Evolutionary conservation across 1,140 invertebrate genomes (phyloP).

Genomic region (Laupala kohalensis): DNA sequence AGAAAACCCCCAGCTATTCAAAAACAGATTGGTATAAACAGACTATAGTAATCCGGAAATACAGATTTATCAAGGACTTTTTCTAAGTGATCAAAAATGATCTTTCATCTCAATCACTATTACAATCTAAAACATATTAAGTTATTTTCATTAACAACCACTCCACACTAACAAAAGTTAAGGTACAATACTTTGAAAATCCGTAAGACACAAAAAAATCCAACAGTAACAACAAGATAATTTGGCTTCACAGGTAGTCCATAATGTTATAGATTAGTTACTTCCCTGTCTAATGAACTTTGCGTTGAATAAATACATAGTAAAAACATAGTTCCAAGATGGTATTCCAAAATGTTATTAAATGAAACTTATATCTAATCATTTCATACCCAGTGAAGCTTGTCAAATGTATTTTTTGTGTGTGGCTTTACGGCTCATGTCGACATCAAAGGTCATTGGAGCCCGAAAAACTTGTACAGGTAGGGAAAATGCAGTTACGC

Average conservation of each 20-base stretch:
- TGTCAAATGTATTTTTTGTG: no score
- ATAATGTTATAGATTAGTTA: slow-evolving; percentile 9
- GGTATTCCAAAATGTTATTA: neutral
- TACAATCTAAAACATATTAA: neutral
- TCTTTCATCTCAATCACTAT: neutral
- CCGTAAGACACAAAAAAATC: slow-evolving; percentile 10
- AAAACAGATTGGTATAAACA: neutral
- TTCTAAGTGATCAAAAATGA: neutral
- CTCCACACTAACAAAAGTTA: slow-evolving; percentile 2
- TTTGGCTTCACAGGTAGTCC: slow-evolving; percentile 9
- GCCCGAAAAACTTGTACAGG: no score
- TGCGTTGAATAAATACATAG: neutral
- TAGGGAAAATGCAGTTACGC: no score
- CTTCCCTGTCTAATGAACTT: slow-evolving; percentile 2
- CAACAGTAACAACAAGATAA: slow-evolving; percentile 9
- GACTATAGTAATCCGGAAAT: slow-evolving; percentile 5
- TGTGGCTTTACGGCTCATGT: no score
- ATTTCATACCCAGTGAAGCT: neutral
- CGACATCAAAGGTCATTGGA: no score
- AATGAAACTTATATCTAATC: neutral
- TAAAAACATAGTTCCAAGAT: neutral
- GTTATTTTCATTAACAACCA: slow-evolving; percentile 1
- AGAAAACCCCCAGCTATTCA: neutral
- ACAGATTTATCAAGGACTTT: slow-evolving; percentile 2
- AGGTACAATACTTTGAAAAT: slow-evolving; percentile 2